phyloP scores from a whole-genome alignment of 2,797 vertebrate genomes.

The Sebastes itinus region DNA sequence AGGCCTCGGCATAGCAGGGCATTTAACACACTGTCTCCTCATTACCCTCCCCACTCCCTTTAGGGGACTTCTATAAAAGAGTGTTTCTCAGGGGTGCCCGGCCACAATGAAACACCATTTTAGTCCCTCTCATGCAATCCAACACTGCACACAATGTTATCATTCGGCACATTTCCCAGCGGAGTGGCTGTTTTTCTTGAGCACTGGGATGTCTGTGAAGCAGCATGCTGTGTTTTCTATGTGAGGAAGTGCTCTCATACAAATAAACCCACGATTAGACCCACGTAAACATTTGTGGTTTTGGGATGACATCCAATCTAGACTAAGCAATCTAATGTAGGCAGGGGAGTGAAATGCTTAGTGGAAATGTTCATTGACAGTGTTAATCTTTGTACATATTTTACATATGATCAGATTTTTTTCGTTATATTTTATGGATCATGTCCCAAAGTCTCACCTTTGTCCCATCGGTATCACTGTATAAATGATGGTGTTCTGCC shows the following conservation, averaged over 20 bases:
- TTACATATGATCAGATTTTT: background rate
- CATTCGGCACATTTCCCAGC: constrained; percentile 55
- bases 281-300: constrained; percentile 42
- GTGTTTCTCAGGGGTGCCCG: constrained; percentile 59
- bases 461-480: background rate
- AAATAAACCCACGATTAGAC: constrained; percentile 21
- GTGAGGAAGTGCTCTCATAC: constrained; percentile 34
- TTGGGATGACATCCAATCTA: constrained; percentile 24
- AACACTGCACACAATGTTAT: constrained; percentile 65
- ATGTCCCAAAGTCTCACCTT: constrained; percentile 1
- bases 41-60: constrained; percentile 38
- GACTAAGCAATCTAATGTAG: background rate
- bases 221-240: constrained; percentile 29
- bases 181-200: constrained; percentile 29
- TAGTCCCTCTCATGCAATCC: constrained; percentile 54
- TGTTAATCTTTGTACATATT: background rate
- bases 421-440: background rate
- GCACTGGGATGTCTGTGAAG: constrained; percentile 9
- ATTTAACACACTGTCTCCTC: constrained; percentile 45
- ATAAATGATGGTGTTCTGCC: constrained; percentile 56
- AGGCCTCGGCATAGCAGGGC: constrained; percentile 34
- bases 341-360: background rate
- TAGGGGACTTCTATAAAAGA: constrained; percentile 41
- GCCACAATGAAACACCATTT: constrained; percentile 63
- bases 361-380: background rate